phyloP scores from a whole-genome alignment of 2,888 invertebrate genomes.

The Caradrina clavipalpis region DNA sequence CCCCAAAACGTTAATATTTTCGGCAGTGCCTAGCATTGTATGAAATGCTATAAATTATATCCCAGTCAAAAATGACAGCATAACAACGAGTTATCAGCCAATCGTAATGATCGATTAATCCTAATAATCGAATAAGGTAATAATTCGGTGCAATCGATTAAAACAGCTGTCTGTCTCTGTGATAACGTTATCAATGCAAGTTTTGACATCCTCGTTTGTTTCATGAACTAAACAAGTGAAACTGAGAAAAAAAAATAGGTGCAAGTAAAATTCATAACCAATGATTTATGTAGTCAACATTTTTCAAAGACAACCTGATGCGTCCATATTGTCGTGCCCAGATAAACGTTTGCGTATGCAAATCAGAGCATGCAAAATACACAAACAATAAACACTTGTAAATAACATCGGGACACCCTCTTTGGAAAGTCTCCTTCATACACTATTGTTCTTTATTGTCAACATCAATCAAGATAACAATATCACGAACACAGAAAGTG shows the following conservation, averaged over 20 bases:
- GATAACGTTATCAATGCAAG: conserved; percentile 36
- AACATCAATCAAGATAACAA: conserved; percentile 6
- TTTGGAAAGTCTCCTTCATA: conserved; percentile 1
- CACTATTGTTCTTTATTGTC: conserved; percentile 7
- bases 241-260: neutral
- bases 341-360: neutral
- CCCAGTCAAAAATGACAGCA: conserved; percentile 1
- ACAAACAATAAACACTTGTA: neutral
- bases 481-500: conserved; percentile 22
- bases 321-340: neutral
- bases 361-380: conserved; percentile 2
- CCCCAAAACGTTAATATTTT: too few species aligned
- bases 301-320: too few species aligned
- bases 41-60: neutral
- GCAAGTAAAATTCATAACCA: neutral
- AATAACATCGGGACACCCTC: conserved; percentile 17
- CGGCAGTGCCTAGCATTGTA: neutral
- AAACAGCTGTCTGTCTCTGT: neutral
- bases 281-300: too few species aligned
- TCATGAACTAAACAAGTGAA: neutral
- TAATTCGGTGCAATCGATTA: neutral
- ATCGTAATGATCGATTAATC: conserved; percentile 8
- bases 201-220: neutral
- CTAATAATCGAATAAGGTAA: conserved; percentile 13
- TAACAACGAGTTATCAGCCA: conserved; percentile 5